These are phyloP conservation scores for Spatulosminthurus flaviceps DNA, from an alignment of 2,888 invertebrate genomes.

Conservation along the genomic window DNA sequence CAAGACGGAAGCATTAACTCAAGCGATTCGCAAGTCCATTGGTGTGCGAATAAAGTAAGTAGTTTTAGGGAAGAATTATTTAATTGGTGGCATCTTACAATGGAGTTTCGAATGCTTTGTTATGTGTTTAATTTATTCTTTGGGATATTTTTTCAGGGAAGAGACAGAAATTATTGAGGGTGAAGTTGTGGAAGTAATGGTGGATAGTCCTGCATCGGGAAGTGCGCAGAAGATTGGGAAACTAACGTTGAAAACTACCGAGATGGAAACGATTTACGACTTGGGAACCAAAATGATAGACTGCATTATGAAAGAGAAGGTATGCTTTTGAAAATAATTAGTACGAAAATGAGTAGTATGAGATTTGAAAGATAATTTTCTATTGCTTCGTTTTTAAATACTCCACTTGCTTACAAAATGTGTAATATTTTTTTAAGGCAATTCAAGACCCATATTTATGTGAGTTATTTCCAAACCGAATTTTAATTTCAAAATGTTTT, in stretches of 20 bases:
- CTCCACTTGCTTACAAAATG: too few species aligned
- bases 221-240: conserved; percentile 81
- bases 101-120: too few species aligned
- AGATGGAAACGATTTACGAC: conserved; percentile 99
- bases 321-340: conserved; percentile 65
- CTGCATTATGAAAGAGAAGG: conserved; percentile 93
- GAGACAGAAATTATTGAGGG: conserved; percentile 99
- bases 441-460: too few species aligned
- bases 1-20: conserved; percentile 97
- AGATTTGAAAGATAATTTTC: too few species aligned
- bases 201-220: conserved; percentile 93
- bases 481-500: too few species aligned
- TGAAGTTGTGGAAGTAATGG: conserved; percentile 96
- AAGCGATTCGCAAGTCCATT: conserved; percentile 95
- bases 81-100: too few species aligned
- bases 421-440: too few species aligned
- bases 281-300: conserved; percentile 98
- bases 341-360: too few species aligned
- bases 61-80: background rate
- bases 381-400: too few species aligned
- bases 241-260: conserved; percentile 96
- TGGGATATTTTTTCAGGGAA: conserved; percentile 73
- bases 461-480: too few species aligned
- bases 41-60: conserved; percentile 91
- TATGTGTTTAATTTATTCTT: conserved; percentile 7